Base-by-base conservation (phyloP, 2,888 invertebrate species). In the Tuberolachnus salignus region DNA sequence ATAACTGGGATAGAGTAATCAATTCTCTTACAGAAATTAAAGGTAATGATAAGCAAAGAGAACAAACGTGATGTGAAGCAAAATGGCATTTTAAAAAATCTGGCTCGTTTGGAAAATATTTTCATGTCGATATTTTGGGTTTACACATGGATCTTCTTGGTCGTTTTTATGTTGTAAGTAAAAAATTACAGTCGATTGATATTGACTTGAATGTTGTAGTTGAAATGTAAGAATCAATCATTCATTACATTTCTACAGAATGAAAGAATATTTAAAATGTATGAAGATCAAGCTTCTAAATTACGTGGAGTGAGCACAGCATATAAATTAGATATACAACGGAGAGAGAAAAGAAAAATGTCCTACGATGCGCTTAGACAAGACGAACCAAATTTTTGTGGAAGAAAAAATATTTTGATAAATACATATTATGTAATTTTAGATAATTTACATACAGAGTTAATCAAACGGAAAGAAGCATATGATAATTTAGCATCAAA, bases 381-480 rank as follows among this genome's bases (percentile, higher is more conserved):
- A 16, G 59, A 34, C 16, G 26, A 59, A 59, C 26, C 14, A 26
- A 26, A 59, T 59, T 59, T 59, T 16, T 26, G 59, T 59, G 26
- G 34, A n/a, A 61, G 61, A 61, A 26, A 61, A 61, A 14, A 34
- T 34, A 34, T 61, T 61, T 61, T 61, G 16, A 61, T 61, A n/a
- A 61, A 61, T 34, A 61, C 34, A 16, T 61, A 61, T 34, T 61
- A 61, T 61, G 61, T 34, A 34, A 61, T 61, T 34, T 64, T 64
- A 64, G 44, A 64, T 64, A 64, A 64, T 46, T 19, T 64, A n/a
- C n/a, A n/a, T n/a, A n/a, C n/a, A n/a, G n/a, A n/a, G n/a, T n/a
- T n/a, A n/a, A n/a, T n/a, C n/a, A n/a, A n/a, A 66, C 66, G 46
- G 46, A 66, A 66, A 66, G 46, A 66, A 46, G 21, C 66, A 46